phyloP scores from a whole-genome alignment of 2,113 vertebrate species.

The Semicossyphus pulcher region DNA sequence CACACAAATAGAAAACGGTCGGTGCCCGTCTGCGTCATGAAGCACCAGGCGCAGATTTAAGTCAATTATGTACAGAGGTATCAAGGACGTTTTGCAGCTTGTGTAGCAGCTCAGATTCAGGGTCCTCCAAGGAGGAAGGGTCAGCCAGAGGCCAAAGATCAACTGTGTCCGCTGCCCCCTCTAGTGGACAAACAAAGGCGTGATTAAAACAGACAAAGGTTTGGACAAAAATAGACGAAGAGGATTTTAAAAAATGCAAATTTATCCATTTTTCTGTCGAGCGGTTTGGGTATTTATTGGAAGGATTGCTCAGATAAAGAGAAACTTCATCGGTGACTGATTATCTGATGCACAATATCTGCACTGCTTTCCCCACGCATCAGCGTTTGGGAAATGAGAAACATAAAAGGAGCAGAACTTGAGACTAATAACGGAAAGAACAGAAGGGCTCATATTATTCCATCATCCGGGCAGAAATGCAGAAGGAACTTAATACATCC shows the following conservation, averaged over 20 bases:
- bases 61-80: background rate
- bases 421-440: constrained; percentile 50
- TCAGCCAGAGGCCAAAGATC: constrained; percentile 56
- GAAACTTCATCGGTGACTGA: constrained; percentile 37
- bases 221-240: background rate
- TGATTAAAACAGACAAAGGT: background rate
- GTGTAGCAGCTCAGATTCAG: background rate
- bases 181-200: constrained; percentile 47
- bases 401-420: constrained; percentile 30
- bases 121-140: background rate
- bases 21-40: no score
- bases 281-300: constrained; percentile 32
- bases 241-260: no score
- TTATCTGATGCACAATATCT: constrained; percentile 36
- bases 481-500: constrained; percentile 36
- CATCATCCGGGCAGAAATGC: constrained; percentile 28
- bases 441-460: constrained; percentile 41
- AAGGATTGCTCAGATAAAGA: constrained; percentile 34
- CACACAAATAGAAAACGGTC: no score
- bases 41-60: no score
- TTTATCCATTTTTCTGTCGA: no score
- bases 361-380: constrained; percentile 25
- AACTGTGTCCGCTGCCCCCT: constrained; percentile 50
- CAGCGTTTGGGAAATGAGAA: constrained; percentile 39
- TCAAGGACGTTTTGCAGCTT: background rate